Evolutionary conservation across 2,113 vertebrate genomes (phyloP), one percentile per base, ranked within the genome.

Genomic region (Neoarius graeffei): DNA sequence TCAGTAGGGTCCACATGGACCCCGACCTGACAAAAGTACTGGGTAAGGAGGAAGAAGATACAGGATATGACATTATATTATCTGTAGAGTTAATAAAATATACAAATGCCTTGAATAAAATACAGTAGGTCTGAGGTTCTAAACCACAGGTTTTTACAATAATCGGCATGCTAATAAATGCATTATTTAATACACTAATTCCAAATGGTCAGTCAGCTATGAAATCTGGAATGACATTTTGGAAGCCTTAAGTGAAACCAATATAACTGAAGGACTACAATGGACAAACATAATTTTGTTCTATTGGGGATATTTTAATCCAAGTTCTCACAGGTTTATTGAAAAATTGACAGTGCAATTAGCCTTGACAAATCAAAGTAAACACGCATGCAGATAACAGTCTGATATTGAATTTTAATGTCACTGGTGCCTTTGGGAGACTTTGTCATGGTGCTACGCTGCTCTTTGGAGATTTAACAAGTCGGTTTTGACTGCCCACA

Each of bases 401-500:
- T 52, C 35, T 27, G 42, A 42, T 30, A 27, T 50, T 30, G 19
- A 5, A 73, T 71, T 19, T 85, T 71, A 23, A 85, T 76, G 73
- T 25, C 73, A 76, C 48, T 25, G 10, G 42, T 76, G 48, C 74
- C 74, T 77, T 77, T n/a, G 76, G 74, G 76, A n/a, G 0, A n/a
- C 50, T 27, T 52, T 64, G 57, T 64, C 35, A 13, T 20, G n/a
- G 48, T 66, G 42, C 59, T 74, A 30, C 3, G 23, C 25, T 80
- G 42, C 48, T 48, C 60, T 66, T 3, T 62, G 50, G 74, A 80
- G 17, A 62, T 54, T 67, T 52, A 67, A 25, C 62, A n/a, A 69
- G 82, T 23, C 6, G 23, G 62, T 27, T 67, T 64, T 52, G 82
- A 52, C 83, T 56, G 66, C 42, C 86, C 89, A 87, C 86, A 77